phyloP scores from a whole-genome alignment of 2,113 vertebrate species.

The Heliornis fulica region DNA sequence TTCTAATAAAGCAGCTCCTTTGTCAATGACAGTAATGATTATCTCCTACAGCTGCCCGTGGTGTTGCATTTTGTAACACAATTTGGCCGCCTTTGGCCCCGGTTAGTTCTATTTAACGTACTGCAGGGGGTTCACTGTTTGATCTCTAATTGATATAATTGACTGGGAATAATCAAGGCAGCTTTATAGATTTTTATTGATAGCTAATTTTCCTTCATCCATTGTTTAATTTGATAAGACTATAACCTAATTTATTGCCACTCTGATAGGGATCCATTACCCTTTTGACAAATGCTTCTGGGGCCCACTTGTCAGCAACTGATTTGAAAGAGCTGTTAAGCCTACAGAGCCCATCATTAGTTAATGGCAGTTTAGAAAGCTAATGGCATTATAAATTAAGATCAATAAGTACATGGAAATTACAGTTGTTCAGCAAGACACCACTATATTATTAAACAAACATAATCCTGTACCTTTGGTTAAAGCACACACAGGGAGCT shows the following conservation, averaged over 20 bases:
- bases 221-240: conserved; percentile 82
- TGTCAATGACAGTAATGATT: conserved; percentile 79
- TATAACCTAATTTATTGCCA: conserved; percentile 84
- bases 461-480: conserved; percentile 67
- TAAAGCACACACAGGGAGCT: conserved; percentile 39
- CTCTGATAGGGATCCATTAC: conserved; percentile 82
- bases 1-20: conserved; percentile 83
- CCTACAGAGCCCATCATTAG: conserved; percentile 79
- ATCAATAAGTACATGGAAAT: conserved; percentile 84
- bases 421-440: conserved; percentile 78
- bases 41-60: conserved; percentile 81
- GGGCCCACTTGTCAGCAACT: conserved; percentile 81
- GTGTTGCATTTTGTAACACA: conserved; percentile 83
- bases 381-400: conserved; percentile 85
- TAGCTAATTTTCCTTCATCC: conserved; percentile 83
- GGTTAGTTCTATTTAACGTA: conserved; percentile 80
- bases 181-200: conserved; percentile 84
- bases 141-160: conserved; percentile 89
- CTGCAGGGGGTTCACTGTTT: conserved; percentile 83
- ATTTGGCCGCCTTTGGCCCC: conserved; percentile 81
- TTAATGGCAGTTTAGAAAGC: conserved; percentile 82
- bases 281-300: conserved; percentile 83
- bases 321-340: conserved; percentile 81
- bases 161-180: conserved; percentile 81
- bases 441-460: conserved; percentile 74